These are phyloP conservation scores for Apis cerana DNA, from an alignment of 1,140 invertebrate genomes.

Conservation along the genomic window DNA sequence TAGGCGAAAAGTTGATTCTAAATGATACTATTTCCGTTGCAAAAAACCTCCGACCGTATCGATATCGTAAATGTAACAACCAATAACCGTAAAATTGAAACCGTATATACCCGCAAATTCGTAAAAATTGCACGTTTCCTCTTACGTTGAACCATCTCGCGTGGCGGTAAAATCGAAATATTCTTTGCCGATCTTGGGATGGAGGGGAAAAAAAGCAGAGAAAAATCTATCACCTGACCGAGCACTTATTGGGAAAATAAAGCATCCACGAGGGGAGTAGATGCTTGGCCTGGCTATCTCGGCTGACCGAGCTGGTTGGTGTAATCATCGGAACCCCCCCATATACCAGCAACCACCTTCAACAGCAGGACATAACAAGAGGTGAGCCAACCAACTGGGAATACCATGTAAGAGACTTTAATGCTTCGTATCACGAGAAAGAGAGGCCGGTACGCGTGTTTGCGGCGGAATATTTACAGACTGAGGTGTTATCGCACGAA, in stretches of 20 bases:
- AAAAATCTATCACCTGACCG: conserved; percentile 39
- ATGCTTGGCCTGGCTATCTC: conserved; percentile 23
- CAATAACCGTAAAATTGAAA: not conserved
- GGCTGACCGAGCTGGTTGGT: conserved; percentile 10
- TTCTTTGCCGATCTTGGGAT: not conserved
- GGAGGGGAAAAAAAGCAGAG: not conserved
- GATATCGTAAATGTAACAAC: not conserved
- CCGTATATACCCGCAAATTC: not conserved
- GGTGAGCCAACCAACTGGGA: conserved; percentile 10
- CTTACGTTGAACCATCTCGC: too few relatives aligned
- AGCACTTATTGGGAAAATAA: conserved; percentile 39
- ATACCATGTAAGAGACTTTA: conserved; percentile 56
- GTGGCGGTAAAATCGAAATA: not conserved
- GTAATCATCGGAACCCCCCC: conserved; percentile 58
- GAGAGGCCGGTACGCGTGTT: conserved; percentile 23
- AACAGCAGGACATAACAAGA: conserved; percentile 42
- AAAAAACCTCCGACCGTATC: not conserved
- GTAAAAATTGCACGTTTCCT: not conserved
- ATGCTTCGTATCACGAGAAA: conserved; percentile 48
- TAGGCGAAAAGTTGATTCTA: not conserved
- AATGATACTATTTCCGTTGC: not conserved
- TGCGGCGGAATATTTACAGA: conserved; percentile 15
- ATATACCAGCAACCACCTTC: conserved; percentile 35
- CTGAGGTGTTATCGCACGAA: conserved; percentile 35
- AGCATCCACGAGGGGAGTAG: conserved; percentile 19